Evolutionary conservation across 2,888 invertebrate genomes (phyloP), one percentile per base, ranked within the genome.

Genomic region (Xestia ashworthii): DNA sequence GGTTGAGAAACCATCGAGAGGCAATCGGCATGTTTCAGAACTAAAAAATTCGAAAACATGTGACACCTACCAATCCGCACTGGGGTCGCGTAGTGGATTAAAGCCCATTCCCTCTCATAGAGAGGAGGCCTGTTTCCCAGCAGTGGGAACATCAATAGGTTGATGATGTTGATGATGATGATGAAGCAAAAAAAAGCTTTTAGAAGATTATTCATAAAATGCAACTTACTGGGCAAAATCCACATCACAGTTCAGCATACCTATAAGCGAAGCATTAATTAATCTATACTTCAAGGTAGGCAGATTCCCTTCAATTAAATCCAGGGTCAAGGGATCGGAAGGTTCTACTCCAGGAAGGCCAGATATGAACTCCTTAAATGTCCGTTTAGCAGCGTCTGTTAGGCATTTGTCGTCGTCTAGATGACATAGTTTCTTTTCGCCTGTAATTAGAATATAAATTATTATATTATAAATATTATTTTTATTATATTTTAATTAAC

Each of bases 231-330:
- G 38, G 2, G 5, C 46, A 25, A 74, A 38, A 32, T 55, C 74
- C 22, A 76, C 75, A 5, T 41, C 8, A 58, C 76, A 76, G 41
- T 75, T 58, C 16, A 48, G 38, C 75, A 76, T 75, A 41, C 76
- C 75, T 48, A 16, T 3, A 0, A 76, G 19, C 9, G 46, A 41
- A n/a, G 22, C 65, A 41, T 76, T 75, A 3, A 48, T 66, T 32
- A 58, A 50, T 48, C 46, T 75, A 41, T 76, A 75, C 41, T 75
- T 75, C 46, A 76, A 25, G 58, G 75, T 66, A 41, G 76, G 76
- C 22, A 76, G 48, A 48, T 75, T 48, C 0, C 38, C 53, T 48
- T 75, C 75, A 38, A 76, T 58, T 11, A 74, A 75, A 75, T 60
- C 58, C n/a, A 76, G 5, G 16, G 3, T 16, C 65, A 76, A 64